Base-by-base conservation (phyloP, 2,888 invertebrate species). In the Crematogaster levior region DNA sequence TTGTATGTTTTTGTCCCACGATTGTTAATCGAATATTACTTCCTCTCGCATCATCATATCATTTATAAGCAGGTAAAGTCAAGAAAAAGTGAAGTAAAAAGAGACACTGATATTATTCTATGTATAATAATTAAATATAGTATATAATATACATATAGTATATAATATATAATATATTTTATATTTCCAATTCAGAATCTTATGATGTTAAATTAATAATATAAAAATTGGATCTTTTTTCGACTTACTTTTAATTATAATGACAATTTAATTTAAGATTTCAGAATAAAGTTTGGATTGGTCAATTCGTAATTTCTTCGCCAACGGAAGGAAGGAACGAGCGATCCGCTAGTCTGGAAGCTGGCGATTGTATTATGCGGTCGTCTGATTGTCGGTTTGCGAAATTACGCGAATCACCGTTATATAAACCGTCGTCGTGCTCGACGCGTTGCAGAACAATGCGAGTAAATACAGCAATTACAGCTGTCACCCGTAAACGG, bases 401-500 rank as follows among this genome's bases (percentile, higher is more conserved):
- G 34, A 66, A 66, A 63, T 65, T 66, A 43, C 53, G 10, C 48
- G 30, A 34, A 75, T 72, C 15, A 43, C 21, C 70, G 82, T 86
- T 86, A 65, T 53, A 66, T 27, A 82, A 85, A 60, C 37, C 34
- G 58, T 75, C 68, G 61, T 24, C 53, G 46, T 56, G n/a, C 37
- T 21, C 58, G 21, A n/a, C 34, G 43, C 63, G 70, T 34, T 56
- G 74, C 46, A 34, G n/a, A 65, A 82, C 53, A 70, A 82, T 43
- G 34, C 63, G 15, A 61, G 24, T 63, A 63, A 63, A 81, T 46
- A 66, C 51, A 21, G 63, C 77, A 88, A 89, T 89, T 89, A 89
- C 73, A 27, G 73, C 70, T 56, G 81, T 72, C 74, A 80, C 63
- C 68, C 61, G 86, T 84, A 85, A 91, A 89, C 80, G 65, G 82